A percentile compares a stretch with the other conserved stretches of the same genome.
Conservation (phyloP, 1,140 invertebrate species). For the Whitmania pigra region DNA sequence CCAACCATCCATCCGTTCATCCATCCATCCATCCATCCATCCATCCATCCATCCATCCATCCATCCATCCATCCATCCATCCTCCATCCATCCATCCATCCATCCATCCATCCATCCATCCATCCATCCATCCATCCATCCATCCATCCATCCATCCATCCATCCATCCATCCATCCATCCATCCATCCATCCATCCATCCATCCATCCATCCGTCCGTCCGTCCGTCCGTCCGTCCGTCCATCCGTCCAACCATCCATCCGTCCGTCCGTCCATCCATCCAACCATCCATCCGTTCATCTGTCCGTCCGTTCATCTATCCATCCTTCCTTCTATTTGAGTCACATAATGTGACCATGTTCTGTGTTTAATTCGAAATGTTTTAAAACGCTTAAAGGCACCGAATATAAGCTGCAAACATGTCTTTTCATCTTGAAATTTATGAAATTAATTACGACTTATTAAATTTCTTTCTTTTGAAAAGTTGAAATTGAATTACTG, state of each 20-base stretch:
- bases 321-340: not conserved
- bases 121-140: slow-evolving; percentile 6
- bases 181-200: not conserved
- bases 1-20: not conserved
- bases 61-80: slow-evolving; percentile 10
- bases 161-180: slow-evolving; percentile 3
- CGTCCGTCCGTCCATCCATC: not conserved
- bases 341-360: no score
- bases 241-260: not conserved
- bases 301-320: not conserved
- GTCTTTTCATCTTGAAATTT: slow-evolving; percentile 2
- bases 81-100: not conserved
- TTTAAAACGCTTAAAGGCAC: no score
- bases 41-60: not conserved
- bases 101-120: not conserved
- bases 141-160: slow-evolving; percentile 9
- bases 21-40: slow-evolving; percentile 7
- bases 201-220: slow-evolving; percentile 5
- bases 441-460: slow-evolving; percentile 14
- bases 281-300: not conserved
- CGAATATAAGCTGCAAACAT: not conserved
- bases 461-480: slow-evolving; percentile 27
- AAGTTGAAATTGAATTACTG: slow-evolving; percentile 27
- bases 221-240: not conserved
- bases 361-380: not conserved